Evolutionary conservation across 2,888 invertebrate genomes (phyloP), one percentile per base, ranked within the genome.

Genomic region (Isotomurus palustris): DNA sequence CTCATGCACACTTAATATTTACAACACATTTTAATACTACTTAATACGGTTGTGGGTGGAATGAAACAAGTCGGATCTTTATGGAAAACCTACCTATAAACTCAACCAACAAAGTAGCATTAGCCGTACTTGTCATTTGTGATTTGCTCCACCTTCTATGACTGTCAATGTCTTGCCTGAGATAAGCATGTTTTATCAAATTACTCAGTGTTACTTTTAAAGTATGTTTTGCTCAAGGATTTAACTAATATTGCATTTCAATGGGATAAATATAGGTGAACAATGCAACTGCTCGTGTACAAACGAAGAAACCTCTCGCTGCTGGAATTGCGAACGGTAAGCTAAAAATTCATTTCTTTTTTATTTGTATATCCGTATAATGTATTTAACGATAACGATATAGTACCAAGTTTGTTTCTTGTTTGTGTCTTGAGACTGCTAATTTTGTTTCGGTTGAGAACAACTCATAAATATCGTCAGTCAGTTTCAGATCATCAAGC

Each of bases 231-330:
- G n/a, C n/a, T n/a, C n/a, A n/a, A n/a, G n/a, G n/a, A n/a, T n/a
- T n/a, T n/a, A n/a, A n/a, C n/a, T n/a, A n/a, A n/a, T 17, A 38
- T 38, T 38, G 38, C 14, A 38, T 38, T 38, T 38, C 19, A 4
- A 38, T 38, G 38, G 14, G 24, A 36, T 43, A 29, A 38, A 47
- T 65, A 22, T 83, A 93, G 95, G 95, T 97, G 78, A 97, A 97
- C 85, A 97, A 97, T 82, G 97, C 97, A 73, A 97, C 97, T 74
- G 97, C 97, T 74, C 84, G 97, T 82, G 95, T 97, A 78, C 96
- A 97, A 85, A 96, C 96, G 76, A 95, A 94, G 86, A 97, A 97
- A 82, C 88, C 91, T 72, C 85, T 91, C 72, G 84, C 72, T 41
- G 71, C 68, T 53, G 70, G 70, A 47, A 68, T 92, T 77, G 90